Base-by-base conservation (phyloP, 2,888 invertebrate species). In the Patella pellucida region DNA sequence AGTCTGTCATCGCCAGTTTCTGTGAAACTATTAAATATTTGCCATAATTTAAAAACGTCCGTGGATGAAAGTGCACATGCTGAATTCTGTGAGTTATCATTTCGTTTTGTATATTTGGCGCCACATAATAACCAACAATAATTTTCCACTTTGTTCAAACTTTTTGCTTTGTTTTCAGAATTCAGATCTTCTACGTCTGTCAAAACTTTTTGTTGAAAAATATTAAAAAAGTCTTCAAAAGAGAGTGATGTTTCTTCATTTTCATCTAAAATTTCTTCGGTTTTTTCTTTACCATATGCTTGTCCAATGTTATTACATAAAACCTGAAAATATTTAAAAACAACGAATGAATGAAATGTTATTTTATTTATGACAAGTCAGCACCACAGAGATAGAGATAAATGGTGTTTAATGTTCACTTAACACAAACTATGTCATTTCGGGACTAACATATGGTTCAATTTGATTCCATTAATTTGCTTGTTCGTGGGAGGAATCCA, bases 41-140 rank as follows among this genome's bases (percentile, higher is more conserved):
- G 75, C 80, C 79, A 79, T 50, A 81, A 69, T 56, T 73, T 79
- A 71, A 77, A 80, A 11, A 94, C 92, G 23, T 94, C 94, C 74
- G 93, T 93, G 81, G 94, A 94, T 73, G 73, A 51, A 51, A 41
- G 12, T 23, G 9, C 27, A 27, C 51, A n/a, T 16, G n/a, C 19
- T 16, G 11, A 50, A 3, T 23, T 72, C 41, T 51, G 54, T 16
- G 31, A 69, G 2, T 93, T 92, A 83, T 93, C 92, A 79, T 94
- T 93, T 68, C 94, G 91, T 4, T 92, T 90, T 31, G 94, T 86
- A 79, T 94, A 94, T 74, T 92, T 92, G 87, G 94, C 94, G 76
- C 94, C 93, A 87, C 95, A 95, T 11, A 96, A 93, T 77, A 95
- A 91, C 96, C 96, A 96, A 89, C 95, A 95, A 73, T 94, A 94